phyloP scores from a whole-genome alignment of 2,113 vertebrate species.

The Paradisaea rubra region DNA sequence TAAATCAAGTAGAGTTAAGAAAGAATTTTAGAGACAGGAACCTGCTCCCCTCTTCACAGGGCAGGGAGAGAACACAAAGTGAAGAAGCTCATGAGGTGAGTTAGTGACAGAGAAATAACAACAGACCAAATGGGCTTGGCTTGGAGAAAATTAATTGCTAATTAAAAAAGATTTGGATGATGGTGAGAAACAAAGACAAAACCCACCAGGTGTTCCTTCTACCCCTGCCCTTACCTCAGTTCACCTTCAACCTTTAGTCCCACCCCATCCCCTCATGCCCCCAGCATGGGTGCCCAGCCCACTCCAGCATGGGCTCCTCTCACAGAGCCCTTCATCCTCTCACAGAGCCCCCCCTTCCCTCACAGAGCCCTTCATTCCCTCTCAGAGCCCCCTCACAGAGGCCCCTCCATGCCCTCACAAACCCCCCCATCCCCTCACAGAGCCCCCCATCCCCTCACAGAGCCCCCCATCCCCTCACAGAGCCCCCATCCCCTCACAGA shows the following conservation, averaged over 20 bases:
- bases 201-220: neutral
- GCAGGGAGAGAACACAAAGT: neutral
- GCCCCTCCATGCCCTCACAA: no score
- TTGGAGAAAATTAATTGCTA: neutral
- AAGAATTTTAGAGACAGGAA: neutral
- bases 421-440: no score
- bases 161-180: neutral
- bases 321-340: neutral
- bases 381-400: no score
- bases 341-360: neutral
- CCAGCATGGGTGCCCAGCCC: no score
- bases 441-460: no score
- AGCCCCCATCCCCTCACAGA: no score
- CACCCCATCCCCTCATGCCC: neutral
- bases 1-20: neutral
- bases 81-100: neutral
- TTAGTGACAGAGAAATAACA: neutral
- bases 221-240: neutral
- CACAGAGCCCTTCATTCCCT: neutral
- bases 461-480: no score
- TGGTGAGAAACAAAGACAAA: neutral
- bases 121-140: neutral
- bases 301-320: rapidly evolving
- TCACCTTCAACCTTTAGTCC: neutral
- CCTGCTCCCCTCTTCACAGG: neutral